Base-by-base conservation (phyloP, 2,888 invertebrate genomes). In the Polyommatus iphigenia region DNA sequence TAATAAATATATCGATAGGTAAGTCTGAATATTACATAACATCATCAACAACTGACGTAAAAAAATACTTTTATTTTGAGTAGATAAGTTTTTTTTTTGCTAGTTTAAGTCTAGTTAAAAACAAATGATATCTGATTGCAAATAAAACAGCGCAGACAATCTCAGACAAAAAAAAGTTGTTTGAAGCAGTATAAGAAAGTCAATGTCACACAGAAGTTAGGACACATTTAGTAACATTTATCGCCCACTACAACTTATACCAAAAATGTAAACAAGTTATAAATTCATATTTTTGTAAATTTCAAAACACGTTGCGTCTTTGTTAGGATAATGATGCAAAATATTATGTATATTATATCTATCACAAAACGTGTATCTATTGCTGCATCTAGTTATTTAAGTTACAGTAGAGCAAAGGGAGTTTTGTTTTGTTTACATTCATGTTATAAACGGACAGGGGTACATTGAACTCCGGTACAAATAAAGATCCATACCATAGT, bases 401-500 rank as follows among this genome's bases (percentile, higher is more conserved):
- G 59, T 20, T 20, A n/a, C 20, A 7, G 20, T n/a, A 59, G 20
- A 59, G 59, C 59, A 59, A 59, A 3, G 24, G 62, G 54, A 54
- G 13, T 29, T 5, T 13, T 10, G 13, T 24, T 29, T 67, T 67
- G 67, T 67, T 67, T 67, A 67, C 67, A 67, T 67, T 67, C 5
- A 67, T 67, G 67, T 67, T 29, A 67, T 29, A 29, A 67, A 29
- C 15, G 62, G 86, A 76, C 71, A 79, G 83, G 88, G 90, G 87
- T 89, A 90, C 90, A 90, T 88, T 86, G 86, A 89, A 86, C 83
- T 87, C 89, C 87, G 88, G 88, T 87, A 88, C 88, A 88, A 89
- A 89, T 85, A 87, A 84, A 91, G 88, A 88, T 85, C 91, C 93
- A 93, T 93, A 93, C 93, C 93, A 87, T 88, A 85, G 86, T 85